Evolutionary conservation across 2,797 vertebrate genomes (phyloP).

Genomic region (Pipistrellus nathusii): DNA sequence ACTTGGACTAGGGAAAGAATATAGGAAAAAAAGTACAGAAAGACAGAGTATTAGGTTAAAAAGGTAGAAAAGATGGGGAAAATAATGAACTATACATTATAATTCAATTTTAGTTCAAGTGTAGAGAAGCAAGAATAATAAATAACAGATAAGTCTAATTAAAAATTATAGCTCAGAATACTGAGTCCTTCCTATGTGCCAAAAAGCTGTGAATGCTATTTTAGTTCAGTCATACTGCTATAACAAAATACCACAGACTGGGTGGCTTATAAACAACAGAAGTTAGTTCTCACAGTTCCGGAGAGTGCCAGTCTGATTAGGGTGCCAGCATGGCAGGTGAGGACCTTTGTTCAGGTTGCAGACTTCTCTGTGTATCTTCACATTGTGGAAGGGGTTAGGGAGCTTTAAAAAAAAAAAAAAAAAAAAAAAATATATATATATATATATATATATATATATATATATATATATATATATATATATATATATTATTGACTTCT

Average conservation of each 20-base stretch:
- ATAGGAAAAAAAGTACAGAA: not conserved
- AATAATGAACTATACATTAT: not conserved
- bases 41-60: not conserved
- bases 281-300: not conserved
- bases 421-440: too few species aligned
- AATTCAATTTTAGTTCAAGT: not conserved
- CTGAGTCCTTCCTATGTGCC: not conserved
- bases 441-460: too few species aligned
- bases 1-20: not conserved
- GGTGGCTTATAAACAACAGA: not conserved
- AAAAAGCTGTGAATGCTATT: not conserved
- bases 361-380: not conserved
- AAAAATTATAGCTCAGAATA: not conserved
- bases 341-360: not conserved
- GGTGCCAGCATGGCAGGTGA: not conserved
- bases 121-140: not conserved
- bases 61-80: not conserved
- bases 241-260: not conserved
- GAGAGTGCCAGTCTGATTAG: not conserved
- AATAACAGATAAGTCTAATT: not conserved
- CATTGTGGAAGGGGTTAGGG: rapidly evolving
- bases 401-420: too few species aligned
- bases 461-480: too few species aligned
- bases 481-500: too few species aligned
- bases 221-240: not conserved